Conservation (phyloP, 2,888 invertebrate species). For the Harpalus rufipes region DNA sequence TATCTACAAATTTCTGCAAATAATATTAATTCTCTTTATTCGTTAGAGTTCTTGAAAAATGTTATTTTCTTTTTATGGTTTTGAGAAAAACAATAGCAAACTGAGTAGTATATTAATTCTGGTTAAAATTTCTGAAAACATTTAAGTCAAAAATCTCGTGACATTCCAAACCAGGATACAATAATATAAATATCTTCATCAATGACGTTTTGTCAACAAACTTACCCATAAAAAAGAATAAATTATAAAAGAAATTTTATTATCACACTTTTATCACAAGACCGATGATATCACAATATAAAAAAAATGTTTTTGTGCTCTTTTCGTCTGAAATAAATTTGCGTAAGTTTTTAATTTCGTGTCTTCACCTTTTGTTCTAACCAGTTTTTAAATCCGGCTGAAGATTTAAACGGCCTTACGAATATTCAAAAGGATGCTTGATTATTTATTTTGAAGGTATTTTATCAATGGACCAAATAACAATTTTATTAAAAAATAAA, state of each 20-base stretch:
- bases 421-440: background rate
- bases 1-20: too few relatives aligned
- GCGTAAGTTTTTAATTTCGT: constrained; percentile 1
- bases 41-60: background rate
- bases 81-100: background rate
- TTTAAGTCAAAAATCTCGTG: constrained; percentile 3
- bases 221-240: constrained; percentile 11
- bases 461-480: constrained; percentile 30
- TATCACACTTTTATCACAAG: constrained; percentile 27
- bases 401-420: constrained; percentile 23
- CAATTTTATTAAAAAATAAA: background rate
- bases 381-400: constrained; percentile 43
- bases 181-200: constrained; percentile 27
- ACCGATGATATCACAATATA: constrained; percentile 33
- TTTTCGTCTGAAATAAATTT: constrained; percentile 45
- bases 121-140: background rate
- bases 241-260: constrained; percentile 24
- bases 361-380: background rate
- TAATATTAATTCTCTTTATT: background rate
- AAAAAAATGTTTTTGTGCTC: constrained; percentile 40
- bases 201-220: constrained; percentile 48
- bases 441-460: constrained; percentile 13
- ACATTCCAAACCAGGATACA: constrained; percentile 34
- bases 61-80: background rate
- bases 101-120: constrained; percentile 8